Base-by-base conservation (phyloP, 2,888 invertebrate genomes). In the Thumatha senex region DNA sequence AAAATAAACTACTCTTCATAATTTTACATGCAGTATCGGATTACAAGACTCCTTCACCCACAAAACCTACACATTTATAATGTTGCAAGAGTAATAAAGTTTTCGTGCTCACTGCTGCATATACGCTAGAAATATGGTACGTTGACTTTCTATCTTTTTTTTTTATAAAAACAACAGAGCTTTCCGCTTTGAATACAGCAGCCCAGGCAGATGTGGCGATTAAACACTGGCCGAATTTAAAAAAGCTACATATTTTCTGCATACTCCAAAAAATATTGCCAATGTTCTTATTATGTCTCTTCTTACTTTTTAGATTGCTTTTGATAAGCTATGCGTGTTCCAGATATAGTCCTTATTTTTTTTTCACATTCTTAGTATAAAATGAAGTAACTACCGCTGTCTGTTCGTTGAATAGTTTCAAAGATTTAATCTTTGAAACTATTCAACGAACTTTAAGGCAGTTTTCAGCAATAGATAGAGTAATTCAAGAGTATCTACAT, bases 151-250 rank as follows among this genome's bases (percentile, higher is more conserved):
- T 55, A 49, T n/a, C 48, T 31, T 31, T 31, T 31, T 61, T 60
- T 68, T 67, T 58, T 53, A 54, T 53, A 59, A 58, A 60, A 70
- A 67, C 61, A 55, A 61, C 66, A 50, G 56, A 67, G 56, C 60
- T 60, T 51, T 60, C 45, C 56, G 59, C 57, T 59, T 58, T 65
- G 59, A 56, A 67, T 24, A 5, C 18, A 66, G 58, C 59, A 51
- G 59, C 56, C 53, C 46, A 63, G 46, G 52, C 48, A 33, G 53
- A 60, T 54, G 54, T 60, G 51, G 58, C 63, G 63, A 66, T 68
- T 66, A 62, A 65, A 60, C 52, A 48, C 56, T 48, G 41, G 41
- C 39, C 52, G 48, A 66, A 53, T 62, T 66, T 60, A 46, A 60
- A n/a, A 66, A 68, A 69, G 2, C 50, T 30, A 33, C 40, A 33